Base-by-base conservation (phyloP, 1,140 invertebrate species). In the Whitmania pigra region DNA sequence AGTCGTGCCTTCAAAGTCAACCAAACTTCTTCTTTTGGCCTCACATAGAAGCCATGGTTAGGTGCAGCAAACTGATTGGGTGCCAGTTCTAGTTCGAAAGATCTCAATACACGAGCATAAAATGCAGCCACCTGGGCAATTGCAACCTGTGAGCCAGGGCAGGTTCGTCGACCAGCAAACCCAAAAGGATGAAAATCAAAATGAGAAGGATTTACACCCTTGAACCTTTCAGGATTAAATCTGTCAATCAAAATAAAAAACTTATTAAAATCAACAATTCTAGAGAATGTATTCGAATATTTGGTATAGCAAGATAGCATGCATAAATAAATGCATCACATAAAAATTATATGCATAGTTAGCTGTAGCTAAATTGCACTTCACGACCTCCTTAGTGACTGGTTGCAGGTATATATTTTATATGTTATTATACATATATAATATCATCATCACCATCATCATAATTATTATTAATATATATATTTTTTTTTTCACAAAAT, bases 201-300 rank as follows among this genome's bases (percentile, higher is more conserved):
- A 0, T 74, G 0, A 63, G 76, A 75, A 69, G 74, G 70, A 13
- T 15, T 71, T 53, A 78, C 75, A 54, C 70, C 17, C 53, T 69
- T 76, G 63, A 81, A 81, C 55, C 81, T 71, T 53, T 81, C 79
- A n/a, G 81, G 81, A 75, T 81, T 77, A 77, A 82, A 82, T 57
- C 79, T 80, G 73, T 27, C 76, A 75, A 63, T 67, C 36, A 53
- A 17, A 7, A 22, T 27, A 40, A 71, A n/a, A 29, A 70, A 36
- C 18, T 13, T 54, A 54, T 11, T 7, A 71, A 18, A 67, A 4
- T 71, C 25, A 66, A 25, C n/a, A 71, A 71, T 54, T 36, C 31
- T 36, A 36, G 31, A 36, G 6, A 2, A 36, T 36, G 31, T 36
- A 36, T 3, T 36, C 6, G 2, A 36, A 2, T 36, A 36, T 36